Conservation (phyloP, 2,888 invertebrate genomes). For the Tanytarsus gracilentus region DNA sequence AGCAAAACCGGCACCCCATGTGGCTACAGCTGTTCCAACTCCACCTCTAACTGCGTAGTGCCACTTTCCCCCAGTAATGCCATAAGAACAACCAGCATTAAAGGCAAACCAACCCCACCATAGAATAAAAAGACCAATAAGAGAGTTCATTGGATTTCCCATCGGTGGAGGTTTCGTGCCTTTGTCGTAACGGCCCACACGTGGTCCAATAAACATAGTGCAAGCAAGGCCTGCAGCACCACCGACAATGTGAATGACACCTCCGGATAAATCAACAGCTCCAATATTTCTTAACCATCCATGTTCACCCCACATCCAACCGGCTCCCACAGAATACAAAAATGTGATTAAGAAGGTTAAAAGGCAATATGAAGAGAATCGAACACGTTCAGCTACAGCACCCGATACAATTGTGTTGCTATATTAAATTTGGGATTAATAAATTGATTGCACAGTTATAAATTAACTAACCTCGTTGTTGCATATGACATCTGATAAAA, state of each 20-base stretch:
- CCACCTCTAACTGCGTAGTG: slow-evolving; percentile 45
- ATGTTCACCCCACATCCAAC: slow-evolving; percentile 41
- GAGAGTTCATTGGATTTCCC: slow-evolving; percentile 44
- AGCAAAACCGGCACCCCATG: slow-evolving; percentile 44
- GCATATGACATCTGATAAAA: slow-evolving; percentile 46
- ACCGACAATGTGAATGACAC: slow-evolving; percentile 31
- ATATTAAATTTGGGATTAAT: slow-evolving; percentile 46
- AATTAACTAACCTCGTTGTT: slow-evolving; percentile 37
- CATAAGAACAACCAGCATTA: slow-evolving; percentile 41
- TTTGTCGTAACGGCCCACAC: slow-evolving; percentile 43
- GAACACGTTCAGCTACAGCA: slow-evolving; percentile 46
- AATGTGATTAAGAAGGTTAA: slow-evolving; percentile 47
- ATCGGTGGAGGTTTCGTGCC: slow-evolving; percentile 39
- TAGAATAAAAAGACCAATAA: slow-evolving; percentile 45
- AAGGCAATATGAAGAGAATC: slow-evolving; percentile 45
- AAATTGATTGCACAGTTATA: slow-evolving; percentile 32
- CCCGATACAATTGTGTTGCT: slow-evolving; percentile 44
- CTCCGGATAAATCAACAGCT: slow-evolving; percentile 47
- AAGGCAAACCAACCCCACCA: slow-evolving; percentile 53
- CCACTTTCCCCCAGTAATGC: slow-evolving; percentile 46
- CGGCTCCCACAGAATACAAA: slow-evolving; percentile 47
- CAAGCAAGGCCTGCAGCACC: slow-evolving; percentile 43
- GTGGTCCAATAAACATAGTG: slow-evolving; percentile 45
- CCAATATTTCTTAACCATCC: slow-evolving; percentile 41
- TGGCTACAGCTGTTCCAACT: slow-evolving; percentile 44